Conservation (phyloP, 2,888 invertebrate genomes). For the Cetonia aurata region DNA sequence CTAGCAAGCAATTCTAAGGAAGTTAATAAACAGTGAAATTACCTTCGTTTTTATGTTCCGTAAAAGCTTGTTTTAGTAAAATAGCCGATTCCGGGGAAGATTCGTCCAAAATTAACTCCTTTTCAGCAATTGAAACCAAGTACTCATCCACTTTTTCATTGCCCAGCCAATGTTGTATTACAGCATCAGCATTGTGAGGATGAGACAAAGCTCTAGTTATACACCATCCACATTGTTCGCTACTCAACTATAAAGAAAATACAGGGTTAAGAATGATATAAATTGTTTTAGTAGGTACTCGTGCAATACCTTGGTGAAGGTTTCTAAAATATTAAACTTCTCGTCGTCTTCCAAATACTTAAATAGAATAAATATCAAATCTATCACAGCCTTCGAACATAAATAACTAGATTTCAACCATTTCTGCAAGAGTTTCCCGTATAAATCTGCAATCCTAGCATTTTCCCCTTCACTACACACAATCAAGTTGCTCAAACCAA, state of each 20-base stretch:
- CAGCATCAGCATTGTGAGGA: constrained; percentile 64
- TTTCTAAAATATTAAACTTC: constrained; percentile 70
- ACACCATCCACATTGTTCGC: constrained; percentile 66
- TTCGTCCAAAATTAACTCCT: constrained; percentile 57
- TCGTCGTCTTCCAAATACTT: constrained; percentile 70
- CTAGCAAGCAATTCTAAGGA: not conserved
- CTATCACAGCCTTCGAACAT: constrained; percentile 70
- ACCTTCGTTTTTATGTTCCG: constrained; percentile 65
- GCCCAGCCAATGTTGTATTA: constrained; percentile 68
- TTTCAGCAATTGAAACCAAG: constrained; percentile 63
- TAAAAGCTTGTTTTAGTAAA: constrained; percentile 62
- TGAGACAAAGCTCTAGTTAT: constrained; percentile 65
- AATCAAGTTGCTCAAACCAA: constrained; percentile 60
- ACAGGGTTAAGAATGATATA: not conserved
- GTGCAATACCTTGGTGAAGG: constrained; percentile 70
- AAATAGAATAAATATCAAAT: constrained; percentile 74
- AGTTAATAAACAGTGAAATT: constrained; percentile 46
- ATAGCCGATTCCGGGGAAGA: constrained; percentile 59
- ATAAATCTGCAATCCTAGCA: constrained; percentile 56
- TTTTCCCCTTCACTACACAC: constrained; percentile 48
- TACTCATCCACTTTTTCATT: constrained; percentile 64
- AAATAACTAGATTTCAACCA: constrained; percentile 71
- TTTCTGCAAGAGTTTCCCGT: constrained; percentile 54
- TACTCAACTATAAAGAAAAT: constrained; percentile 42
- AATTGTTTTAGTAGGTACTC: not conserved